These are phyloP conservation scores for Odontesthes bonariensis DNA, from an alignment of 2,113 vertebrate species.

Conservation along the genomic window DNA sequence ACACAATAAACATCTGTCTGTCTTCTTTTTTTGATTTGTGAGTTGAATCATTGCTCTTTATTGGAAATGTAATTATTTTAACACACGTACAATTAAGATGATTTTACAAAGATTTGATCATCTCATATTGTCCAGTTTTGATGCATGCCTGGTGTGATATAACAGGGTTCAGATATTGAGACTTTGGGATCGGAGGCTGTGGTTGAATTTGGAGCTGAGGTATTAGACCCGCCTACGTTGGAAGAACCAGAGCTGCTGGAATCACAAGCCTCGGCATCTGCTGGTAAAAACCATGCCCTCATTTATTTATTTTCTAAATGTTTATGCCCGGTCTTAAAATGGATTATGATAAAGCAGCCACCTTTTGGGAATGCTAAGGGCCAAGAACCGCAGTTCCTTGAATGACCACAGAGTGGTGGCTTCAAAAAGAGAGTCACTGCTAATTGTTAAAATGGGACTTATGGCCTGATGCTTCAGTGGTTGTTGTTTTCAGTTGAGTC, in stretches of 20 bases:
- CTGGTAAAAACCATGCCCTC: slow-evolving; percentile 62
- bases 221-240: slow-evolving; percentile 63
- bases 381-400: too few relatives aligned
- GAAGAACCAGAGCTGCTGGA: slow-evolving; percentile 68
- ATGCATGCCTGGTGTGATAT: slow-evolving; percentile 4
- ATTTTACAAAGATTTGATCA: not conserved
- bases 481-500: too few relatives aligned
- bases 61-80: not conserved
- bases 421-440: too few relatives aligned
- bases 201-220: slow-evolving; percentile 68
- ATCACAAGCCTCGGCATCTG: slow-evolving; percentile 58
- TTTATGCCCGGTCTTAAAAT: too few relatives aligned
- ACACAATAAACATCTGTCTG: too few relatives aligned
- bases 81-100: not conserved
- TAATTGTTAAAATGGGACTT: too few relatives aligned
- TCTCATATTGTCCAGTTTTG: slow-evolving; percentile 8
- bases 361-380: too few relatives aligned
- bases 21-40: not conserved
- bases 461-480: too few relatives aligned
- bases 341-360: too few relatives aligned
- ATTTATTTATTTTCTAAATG: not conserved
- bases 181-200: slow-evolving; percentile 82
- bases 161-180: slow-evolving; percentile 93
- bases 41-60: not conserved
- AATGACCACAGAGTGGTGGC: too few relatives aligned